phyloP scores from a whole-genome alignment of 2,888 invertebrate species.

The Luperina testacea region DNA sequence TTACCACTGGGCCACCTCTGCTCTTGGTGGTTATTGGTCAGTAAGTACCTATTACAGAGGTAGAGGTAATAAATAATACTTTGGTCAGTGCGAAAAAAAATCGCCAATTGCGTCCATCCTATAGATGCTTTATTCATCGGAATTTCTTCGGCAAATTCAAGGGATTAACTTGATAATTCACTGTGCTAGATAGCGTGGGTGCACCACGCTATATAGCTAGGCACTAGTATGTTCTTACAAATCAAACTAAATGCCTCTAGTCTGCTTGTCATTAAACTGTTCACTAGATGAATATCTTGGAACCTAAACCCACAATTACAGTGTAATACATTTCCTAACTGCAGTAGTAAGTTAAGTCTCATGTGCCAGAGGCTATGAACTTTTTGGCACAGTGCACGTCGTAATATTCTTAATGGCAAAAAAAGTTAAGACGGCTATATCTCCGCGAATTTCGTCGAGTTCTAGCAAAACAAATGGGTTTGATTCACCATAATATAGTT shows the following conservation, averaged over 20 bases:
- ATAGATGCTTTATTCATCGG: neutral
- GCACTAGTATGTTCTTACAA: neutral
- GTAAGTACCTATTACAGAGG: too few relatives aligned
- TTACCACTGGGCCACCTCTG: too few relatives aligned
- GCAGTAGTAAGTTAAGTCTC: neutral
- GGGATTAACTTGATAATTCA: neutral
- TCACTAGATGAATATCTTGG: conserved; percentile 17
- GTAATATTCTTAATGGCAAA: conserved; percentile 21
- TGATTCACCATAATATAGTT: conserved; percentile 55
- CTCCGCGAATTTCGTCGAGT: conserved; percentile 20
- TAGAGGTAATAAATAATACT: neutral
- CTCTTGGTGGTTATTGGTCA: neutral
- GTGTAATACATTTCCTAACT: conserved; percentile 22
- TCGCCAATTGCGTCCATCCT: neutral
- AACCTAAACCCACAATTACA: conserved; percentile 27
- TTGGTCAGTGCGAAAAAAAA: neutral
- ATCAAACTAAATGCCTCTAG: conserved; percentile 21
- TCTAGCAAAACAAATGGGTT: conserved; percentile 62
- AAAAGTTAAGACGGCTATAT: conserved; percentile 21
- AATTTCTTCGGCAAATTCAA: neutral
- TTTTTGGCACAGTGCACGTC: conserved; percentile 39
- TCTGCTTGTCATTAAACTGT: conserved; percentile 9
- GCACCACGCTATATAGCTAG: conserved; percentile 1
- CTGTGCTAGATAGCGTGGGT: too few relatives aligned
- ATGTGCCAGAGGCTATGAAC: conserved; percentile 50